Evolutionary conservation across 2,113 vertebrate species (phyloP), one percentile per base, ranked within the genome.

Genomic region (Ursus arctos): DNA sequence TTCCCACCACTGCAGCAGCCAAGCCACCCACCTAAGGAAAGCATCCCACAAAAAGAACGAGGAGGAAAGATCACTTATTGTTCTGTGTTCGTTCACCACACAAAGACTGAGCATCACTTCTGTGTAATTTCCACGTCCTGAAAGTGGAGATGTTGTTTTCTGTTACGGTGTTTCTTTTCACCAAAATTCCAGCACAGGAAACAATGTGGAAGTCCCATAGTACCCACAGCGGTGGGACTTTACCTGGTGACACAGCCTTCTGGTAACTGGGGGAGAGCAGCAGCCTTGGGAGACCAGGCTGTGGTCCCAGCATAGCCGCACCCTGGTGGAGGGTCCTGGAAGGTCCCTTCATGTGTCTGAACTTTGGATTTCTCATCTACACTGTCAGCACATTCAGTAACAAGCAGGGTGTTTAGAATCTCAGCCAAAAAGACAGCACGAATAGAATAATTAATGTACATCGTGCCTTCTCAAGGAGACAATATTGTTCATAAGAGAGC

Each of bases 141-240:
- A 88, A 81, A 85, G 59, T 79, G 33, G 49, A 88, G 77, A 9
- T 21, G 26, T 33, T 81, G 33, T 93, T 91, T 80, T 86, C 49
- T 72, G 81, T 63, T 5, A 53, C 14, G 21, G 19, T 74, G 36
- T 74, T 93, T 94, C 74, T 59, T 71, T 90, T 97, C 74, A 69
- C 51, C 26, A 31, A 55, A 94, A 88, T 55, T 59, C 63, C 43
- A 24, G 53, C 59, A 36, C 15, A 83, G 76, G 57, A 86, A 69
- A 81, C 57, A 74, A 55, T 40, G 24, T 71, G 6, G 33, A 85
- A 55, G 43, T 76, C 47, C 9, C 40, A 0, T 0, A 24, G 94
- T 26, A 18, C 76, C 55, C 36, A 4, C 6, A 31, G 26, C 1
- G 15, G n/a, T 63, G 21, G 47, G 1, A 26, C 19, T 55, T 72